Evolutionary conservation across 2,888 invertebrate genomes (phyloP).

Genomic region (Cepaea hortensis): DNA sequence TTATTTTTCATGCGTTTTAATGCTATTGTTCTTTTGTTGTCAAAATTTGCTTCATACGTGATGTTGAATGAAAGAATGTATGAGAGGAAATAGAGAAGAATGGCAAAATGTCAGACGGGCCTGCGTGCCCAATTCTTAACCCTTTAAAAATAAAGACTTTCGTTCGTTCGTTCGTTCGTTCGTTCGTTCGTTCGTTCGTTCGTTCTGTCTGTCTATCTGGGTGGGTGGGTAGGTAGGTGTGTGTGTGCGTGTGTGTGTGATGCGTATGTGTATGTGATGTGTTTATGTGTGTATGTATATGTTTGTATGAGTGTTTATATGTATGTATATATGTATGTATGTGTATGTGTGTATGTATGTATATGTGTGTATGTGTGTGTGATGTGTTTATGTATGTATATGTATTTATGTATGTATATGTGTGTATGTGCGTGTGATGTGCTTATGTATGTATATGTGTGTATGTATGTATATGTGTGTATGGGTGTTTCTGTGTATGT

Average conservation of each 20-base stretch:
- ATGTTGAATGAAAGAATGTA: too few species aligned
- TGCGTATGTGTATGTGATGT: not conserved
- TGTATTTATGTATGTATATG: not conserved
- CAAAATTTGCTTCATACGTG: too few species aligned
- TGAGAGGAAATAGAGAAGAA: not conserved
- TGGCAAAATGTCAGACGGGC: too few species aligned
- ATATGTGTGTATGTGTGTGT: not conserved
- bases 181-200: too few species aligned
- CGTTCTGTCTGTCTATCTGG: too few species aligned
- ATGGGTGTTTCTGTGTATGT: too few species aligned
- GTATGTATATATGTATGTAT: not conserved
- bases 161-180: too few species aligned
- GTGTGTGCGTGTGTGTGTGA: not conserved
- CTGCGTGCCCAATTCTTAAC: too few species aligned
- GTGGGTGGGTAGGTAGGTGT: not conserved
- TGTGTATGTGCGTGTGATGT: not conserved
- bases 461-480: not conserved
- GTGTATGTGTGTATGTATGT: not conserved
- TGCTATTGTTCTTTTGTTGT: too few species aligned
- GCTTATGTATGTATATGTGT: not conserved
- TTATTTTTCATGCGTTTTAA: too few species aligned
- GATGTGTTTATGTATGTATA: not conserved
- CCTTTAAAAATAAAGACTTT: too few species aligned
- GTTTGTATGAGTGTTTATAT: not conserved
- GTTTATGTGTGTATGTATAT: not conserved